Evolutionary conservation across 1,140 invertebrate species (phyloP), one percentile per base, ranked within the genome.

Genomic region (Trichoplusia ni): DNA sequence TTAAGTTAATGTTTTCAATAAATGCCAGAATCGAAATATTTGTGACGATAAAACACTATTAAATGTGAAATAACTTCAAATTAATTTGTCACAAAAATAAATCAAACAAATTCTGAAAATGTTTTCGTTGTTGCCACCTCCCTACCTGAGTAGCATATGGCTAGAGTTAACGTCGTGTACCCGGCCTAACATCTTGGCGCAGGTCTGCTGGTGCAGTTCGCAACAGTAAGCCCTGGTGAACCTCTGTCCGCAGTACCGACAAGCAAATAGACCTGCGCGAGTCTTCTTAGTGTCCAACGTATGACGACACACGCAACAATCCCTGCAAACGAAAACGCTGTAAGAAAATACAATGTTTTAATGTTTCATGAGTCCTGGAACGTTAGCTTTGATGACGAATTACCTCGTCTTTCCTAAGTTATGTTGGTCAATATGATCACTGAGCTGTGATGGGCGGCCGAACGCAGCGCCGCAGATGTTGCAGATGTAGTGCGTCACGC

Each of bases 171-270:
- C 64, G 7, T 83, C 80, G 13, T 75, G 77, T 0, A 2, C 4
- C 7, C 25, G 27, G 2, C 77, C 80, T 1, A 74, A 33, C 2
- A 68, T 60, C 51, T 25, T 69, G 18, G 76, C 79, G 14, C 86
- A 88, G 0, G 67, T 33, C 18, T 79, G 54, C 65, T 90, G 77
- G 37, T 90, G 87, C n/a, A 90, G 63, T 63, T 90, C 79, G 33
- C 84, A 83, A 59, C 87, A 88, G 66, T 90, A 88, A 0, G 85
- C 82, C 9, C 85, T 65, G 2, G 77, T 78, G 60, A 90, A 90
- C 27, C 64, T 60, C 51, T 84, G 75, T 0, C 81, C 78, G 40
- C 87, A 90, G 56, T 80, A 79, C 38, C 59, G 61, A 35, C 87
- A 90, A 38, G 51, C 51, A 64, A 82, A 90, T 0, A 82, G 56